Percentiles rank a stretch among this genome's conserved stretches.
These are phyloP conservation scores for Pterocles orientalis DNA, from an alignment of 2,113 vertebrate species.

Conservation along the genomic window DNA sequence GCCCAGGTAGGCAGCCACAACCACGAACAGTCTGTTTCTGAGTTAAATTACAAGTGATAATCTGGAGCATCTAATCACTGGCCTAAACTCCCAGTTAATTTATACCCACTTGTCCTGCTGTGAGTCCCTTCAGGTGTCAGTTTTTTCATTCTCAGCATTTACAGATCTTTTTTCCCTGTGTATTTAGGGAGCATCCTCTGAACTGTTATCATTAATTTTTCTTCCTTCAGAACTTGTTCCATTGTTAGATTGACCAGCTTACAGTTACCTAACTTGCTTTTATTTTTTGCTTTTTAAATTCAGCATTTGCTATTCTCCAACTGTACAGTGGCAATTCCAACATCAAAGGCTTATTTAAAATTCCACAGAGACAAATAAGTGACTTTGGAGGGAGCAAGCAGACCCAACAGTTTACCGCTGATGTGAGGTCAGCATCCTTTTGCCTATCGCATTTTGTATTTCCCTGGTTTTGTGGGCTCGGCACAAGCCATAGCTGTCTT, in stretches of 20 bases:
- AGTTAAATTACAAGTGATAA: not conserved
- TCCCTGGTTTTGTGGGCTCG: not conserved
- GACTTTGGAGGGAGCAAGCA: constrained; percentile 3
- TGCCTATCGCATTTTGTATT: not conserved
- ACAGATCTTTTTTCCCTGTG: not conserved
- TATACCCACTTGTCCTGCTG: not conserved
- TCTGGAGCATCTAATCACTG: not conserved
- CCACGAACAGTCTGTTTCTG: not conserved
- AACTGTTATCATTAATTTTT: not conserved
- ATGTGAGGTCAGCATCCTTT: constrained; percentile 2
- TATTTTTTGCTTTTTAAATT: not conserved
- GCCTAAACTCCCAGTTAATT: not conserved
- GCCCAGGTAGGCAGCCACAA: not conserved
- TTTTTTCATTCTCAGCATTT: not conserved
- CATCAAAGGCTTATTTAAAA: constrained; percentile 34
- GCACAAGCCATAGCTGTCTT: not conserved
- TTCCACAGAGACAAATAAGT: constrained; percentile 1
- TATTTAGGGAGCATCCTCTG: not conserved
- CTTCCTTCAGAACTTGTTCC: not conserved
- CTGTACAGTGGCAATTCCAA: not conserved
- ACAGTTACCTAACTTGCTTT: not conserved
- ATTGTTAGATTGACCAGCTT: not conserved
- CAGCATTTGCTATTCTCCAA: not conserved
- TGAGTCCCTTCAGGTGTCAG: not conserved
- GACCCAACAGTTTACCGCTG: constrained; percentile 15